Percentiles rank a stretch among this genome's conserved stretches.
Evolutionary conservation across 2,113 vertebrate genomes (phyloP).

Genomic region (Prinia subflava): DNA sequence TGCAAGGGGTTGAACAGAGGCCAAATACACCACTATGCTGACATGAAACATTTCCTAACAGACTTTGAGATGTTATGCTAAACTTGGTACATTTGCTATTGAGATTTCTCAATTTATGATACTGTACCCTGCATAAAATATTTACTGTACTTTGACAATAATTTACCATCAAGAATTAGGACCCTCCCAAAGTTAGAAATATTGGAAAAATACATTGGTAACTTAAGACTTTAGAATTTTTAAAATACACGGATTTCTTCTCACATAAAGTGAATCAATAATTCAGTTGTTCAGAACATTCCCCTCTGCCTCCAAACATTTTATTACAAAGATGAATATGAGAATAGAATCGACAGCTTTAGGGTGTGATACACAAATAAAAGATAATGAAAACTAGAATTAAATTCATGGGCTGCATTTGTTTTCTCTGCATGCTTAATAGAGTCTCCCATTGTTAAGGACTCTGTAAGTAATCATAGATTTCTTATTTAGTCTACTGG

Average conservation of each 20-base stretch:
- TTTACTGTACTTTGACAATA: slow-evolving; percentile 50
- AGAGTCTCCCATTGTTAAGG: slow-evolving; percentile 51
- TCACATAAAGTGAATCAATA: slow-evolving; percentile 58
- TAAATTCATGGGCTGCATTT: slow-evolving; percentile 65
- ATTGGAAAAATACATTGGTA: slow-evolving; percentile 13
- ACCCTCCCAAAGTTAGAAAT: background rate
- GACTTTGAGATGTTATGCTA: background rate
- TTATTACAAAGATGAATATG: slow-evolving; percentile 49
- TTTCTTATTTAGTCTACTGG: slow-evolving; percentile 49
- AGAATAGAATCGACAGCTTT: slow-evolving; percentile 64
- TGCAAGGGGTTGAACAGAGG: slow-evolving; percentile 13
- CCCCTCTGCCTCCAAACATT: slow-evolving; percentile 31
- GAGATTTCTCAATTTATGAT: slow-evolving; percentile 29
- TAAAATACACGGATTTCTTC: slow-evolving; percentile 42
- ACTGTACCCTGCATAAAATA: background rate
- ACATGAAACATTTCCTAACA: slow-evolving; percentile 16
- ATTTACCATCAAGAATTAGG: slow-evolving; percentile 9
- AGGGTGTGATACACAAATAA: slow-evolving; percentile 67
- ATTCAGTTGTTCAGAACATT: slow-evolving; percentile 28
- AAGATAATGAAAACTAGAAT: slow-evolving; percentile 70
- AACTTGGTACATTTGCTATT: slow-evolving; percentile 10
- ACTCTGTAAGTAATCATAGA: slow-evolving; percentile 70
- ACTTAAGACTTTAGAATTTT: slow-evolving; percentile 42
- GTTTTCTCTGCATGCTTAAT: slow-evolving; percentile 65
- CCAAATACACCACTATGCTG: background rate